A percentile compares a stretch with the other conserved stretches of the same genome.
Evolutionary conservation across 2,888 invertebrate species (phyloP).

Genomic region (Carcina quercana): DNA sequence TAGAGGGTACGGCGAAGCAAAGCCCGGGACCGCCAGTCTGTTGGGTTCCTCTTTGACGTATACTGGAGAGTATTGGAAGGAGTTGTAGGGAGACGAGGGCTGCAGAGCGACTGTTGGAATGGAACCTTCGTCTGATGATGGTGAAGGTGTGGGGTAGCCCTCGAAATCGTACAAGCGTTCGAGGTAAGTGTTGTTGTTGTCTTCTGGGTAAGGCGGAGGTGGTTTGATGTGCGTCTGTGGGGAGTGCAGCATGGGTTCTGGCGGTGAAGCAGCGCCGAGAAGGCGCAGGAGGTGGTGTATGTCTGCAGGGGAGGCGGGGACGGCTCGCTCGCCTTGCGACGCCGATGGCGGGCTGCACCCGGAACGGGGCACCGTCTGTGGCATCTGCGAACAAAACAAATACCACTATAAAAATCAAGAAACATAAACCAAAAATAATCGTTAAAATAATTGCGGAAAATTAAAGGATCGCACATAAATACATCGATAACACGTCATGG

Average conservation of each 20-base stretch:
- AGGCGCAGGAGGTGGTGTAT: slow-evolving; percentile 61
- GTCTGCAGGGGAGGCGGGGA: slow-evolving; percentile 71
- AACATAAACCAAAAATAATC: too few species aligned
- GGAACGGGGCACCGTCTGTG: slow-evolving; percentile 86
- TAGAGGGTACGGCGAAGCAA: slow-evolving; percentile 66
- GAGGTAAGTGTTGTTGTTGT: slow-evolving; percentile 47
- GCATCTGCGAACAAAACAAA: slow-evolving; percentile 77
- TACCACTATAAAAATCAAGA: too few species aligned
- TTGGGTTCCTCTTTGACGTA: slow-evolving; percentile 72
- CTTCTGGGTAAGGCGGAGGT: slow-evolving; percentile 58
- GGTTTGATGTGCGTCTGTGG: slow-evolving; percentile 59
- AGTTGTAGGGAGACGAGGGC: slow-evolving; percentile 71
- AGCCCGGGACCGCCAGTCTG: slow-evolving; percentile 65
- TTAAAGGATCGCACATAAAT: too few species aligned
- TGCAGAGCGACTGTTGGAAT: slow-evolving; percentile 74
- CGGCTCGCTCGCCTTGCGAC: slow-evolving; percentile 79
- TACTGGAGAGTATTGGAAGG: slow-evolving; percentile 50
- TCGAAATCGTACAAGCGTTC: slow-evolving; percentile 69
- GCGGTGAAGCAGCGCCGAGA: slow-evolving; percentile 65
- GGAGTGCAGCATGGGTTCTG: slow-evolving; percentile 65
- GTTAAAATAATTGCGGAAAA: too few species aligned
- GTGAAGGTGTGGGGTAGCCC: slow-evolving; percentile 64
- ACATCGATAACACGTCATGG: too few species aligned
- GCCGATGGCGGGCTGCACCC: slow-evolving; percentile 85
- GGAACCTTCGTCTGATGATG: slow-evolving; percentile 70